A percentile compares a stretch with the other conserved stretches of the same genome.
Conservation (phyloP, 2,888 invertebrate genomes). For the Drosophila falleni region DNA sequence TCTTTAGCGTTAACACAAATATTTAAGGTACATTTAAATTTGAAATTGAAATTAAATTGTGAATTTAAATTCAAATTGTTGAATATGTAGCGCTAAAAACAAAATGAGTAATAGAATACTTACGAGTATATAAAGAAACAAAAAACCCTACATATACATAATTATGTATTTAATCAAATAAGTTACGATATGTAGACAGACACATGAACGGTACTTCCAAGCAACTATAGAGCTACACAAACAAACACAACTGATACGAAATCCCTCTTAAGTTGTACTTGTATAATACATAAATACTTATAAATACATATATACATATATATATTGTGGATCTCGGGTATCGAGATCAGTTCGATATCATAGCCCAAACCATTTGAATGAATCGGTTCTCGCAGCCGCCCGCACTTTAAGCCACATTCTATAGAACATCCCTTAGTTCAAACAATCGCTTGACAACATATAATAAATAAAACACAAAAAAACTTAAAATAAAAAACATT, state of each 20-base stretch:
- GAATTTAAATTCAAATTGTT: constrained; percentile 69
- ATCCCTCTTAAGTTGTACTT: constrained; percentile 22
- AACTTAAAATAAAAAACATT: constrained; percentile 13
- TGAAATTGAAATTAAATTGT: constrained; percentile 48
- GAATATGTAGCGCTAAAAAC: constrained; percentile 69
- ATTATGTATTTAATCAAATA: constrained; percentile 65
- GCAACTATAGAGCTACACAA: constrained; percentile 76
- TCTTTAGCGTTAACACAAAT: constrained; percentile 69
- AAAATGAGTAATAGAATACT: constrained; percentile 33
- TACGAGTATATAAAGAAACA: constrained; percentile 38
- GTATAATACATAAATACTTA: constrained; percentile 16
- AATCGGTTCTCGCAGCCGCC: constrained; percentile 11
- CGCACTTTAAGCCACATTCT: constrained; percentile 21
- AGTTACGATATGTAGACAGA: constrained; percentile 55
- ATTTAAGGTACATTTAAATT: constrained; percentile 66
- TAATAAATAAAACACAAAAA: constrained; percentile 19
- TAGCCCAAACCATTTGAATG: constrained; percentile 33
- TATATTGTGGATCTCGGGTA: constrained; percentile 8
- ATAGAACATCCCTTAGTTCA: constrained; percentile 43
- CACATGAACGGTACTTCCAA: constrained; percentile 72
- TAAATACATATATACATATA: background rate
- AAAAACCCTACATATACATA: constrained; percentile 24
- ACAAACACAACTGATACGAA: constrained; percentile 23
- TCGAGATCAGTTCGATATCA: constrained; percentile 15
- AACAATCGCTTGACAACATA: constrained; percentile 52